Conservation (phyloP, 1,140 invertebrate species). For the Lepidurus packardi region DNA sequence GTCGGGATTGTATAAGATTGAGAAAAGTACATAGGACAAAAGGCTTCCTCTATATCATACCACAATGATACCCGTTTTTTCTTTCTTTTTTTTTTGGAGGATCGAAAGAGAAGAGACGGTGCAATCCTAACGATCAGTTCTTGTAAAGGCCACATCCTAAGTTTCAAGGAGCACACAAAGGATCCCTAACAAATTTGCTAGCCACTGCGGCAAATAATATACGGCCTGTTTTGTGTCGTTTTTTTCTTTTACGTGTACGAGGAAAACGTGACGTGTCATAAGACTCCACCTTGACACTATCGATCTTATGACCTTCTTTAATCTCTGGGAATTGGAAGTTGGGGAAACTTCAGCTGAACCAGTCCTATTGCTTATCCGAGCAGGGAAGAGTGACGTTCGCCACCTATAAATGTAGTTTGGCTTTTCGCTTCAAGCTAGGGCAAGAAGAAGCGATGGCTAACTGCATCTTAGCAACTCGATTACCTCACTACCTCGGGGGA, state of each 20-base stretch:
- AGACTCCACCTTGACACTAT: constrained; percentile 6
- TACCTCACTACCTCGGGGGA: neutral
- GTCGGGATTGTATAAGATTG: too few relatives aligned
- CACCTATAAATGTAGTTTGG: neutral
- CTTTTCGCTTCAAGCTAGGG: neutral
- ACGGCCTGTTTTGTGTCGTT: neutral
- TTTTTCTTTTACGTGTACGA: neutral
- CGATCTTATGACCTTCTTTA: constrained; percentile 3
- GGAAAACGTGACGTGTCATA: neutral
- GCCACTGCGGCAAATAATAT: neutral
- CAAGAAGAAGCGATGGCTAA: neutral
- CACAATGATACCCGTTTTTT: too few relatives aligned
- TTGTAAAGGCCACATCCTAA: neutral
- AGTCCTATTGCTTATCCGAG: neutral
- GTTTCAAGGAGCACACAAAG: neutral
- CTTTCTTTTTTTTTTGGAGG: too few relatives aligned
- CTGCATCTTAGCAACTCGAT: neutral
- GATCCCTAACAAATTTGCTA: neutral
- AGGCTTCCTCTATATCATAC: too few relatives aligned
- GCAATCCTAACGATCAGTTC: neutral
- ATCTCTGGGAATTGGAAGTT: constrained; percentile 10
- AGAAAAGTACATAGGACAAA: too few relatives aligned
- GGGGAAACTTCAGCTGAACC: neutral
- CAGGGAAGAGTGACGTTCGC: neutral
- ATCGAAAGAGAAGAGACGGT: too few relatives aligned